phyloP scores from a whole-genome alignment of 2,797 vertebrate genomes.

The Falco concolor region DNA sequence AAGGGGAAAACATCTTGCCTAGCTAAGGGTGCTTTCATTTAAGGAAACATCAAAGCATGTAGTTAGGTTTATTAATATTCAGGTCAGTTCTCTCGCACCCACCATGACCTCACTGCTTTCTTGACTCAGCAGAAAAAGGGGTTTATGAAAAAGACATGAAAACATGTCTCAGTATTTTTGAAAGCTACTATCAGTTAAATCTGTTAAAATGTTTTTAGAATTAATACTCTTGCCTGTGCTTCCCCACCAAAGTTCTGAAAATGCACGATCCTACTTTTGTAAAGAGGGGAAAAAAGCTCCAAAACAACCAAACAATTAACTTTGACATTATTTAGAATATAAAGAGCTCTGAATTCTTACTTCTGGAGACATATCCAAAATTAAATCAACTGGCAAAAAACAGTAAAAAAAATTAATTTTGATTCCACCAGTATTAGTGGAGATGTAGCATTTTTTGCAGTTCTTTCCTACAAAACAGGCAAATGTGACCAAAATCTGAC shows the following conservation, averaged over 20 bases:
- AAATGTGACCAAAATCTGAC: neutral
- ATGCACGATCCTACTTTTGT: neutral
- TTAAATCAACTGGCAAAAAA: neutral
- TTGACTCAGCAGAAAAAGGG: constrained; percentile 34
- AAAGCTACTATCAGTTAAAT: neutral
- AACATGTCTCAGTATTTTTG: neutral
- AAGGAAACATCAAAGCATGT: neutral
- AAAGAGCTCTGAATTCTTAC: neutral
- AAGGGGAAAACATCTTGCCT: neutral
- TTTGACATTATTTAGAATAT: neutral
- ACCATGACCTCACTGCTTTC: constrained; percentile 32
- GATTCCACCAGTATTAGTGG: neutral
- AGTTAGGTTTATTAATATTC: constrained; percentile 29
- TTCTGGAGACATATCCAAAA: neutral
- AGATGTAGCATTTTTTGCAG: neutral
- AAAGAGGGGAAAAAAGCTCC: neutral
- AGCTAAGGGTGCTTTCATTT: neutral
- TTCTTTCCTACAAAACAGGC: neutral
- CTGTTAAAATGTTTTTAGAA: neutral
- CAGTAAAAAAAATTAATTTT: neutral
- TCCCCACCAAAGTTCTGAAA: neutral
- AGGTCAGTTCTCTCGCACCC: constrained; percentile 11
- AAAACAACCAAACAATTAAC: neutral
- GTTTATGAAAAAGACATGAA: neutral
- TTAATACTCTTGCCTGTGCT: neutral